Evolutionary conservation across 2,797 vertebrate genomes (phyloP).

Genomic region (Gymnoscopelus braueri): DNA sequence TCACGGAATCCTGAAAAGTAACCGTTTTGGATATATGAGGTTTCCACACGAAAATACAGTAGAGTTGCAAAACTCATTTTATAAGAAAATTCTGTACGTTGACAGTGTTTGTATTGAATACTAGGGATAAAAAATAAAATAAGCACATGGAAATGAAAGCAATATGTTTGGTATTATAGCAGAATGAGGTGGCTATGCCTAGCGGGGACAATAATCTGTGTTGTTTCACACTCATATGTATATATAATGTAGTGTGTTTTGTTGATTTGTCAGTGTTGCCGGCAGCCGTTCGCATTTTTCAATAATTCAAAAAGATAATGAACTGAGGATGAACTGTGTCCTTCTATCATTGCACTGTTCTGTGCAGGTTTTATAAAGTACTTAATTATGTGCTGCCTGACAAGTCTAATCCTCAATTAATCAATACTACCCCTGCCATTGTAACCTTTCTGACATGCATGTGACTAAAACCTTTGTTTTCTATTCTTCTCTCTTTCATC

Average conservation of each 20-base stretch:
- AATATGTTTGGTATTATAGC: neutral
- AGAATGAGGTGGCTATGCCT: neutral
- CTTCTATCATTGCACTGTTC: neutral
- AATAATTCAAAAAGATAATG: too few species aligned
- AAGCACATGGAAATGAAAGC: neutral
- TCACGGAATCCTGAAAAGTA: too few species aligned
- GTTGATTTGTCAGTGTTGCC: too few species aligned
- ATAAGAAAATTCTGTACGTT: neutral
- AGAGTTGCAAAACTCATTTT: too few species aligned
- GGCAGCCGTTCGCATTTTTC: neutral
- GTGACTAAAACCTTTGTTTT: too few species aligned
- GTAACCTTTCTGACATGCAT: too few species aligned
- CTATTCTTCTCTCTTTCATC: too few species aligned
- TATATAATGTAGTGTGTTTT: too few species aligned
- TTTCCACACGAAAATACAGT: too few species aligned
- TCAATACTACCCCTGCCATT: neutral
- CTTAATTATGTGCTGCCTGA: slow-evolving; percentile 4
- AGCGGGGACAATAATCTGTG: neutral
- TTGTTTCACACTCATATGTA: neutral
- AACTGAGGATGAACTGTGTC: too few species aligned
- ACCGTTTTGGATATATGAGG: too few species aligned
- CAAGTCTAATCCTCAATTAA: slow-evolving; percentile 17
- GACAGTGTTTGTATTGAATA: slow-evolving; percentile 2
- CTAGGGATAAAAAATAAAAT: neutral
- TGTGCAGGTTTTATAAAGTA: neutral